Percentiles rank a stretch among this genome's conserved stretches.
Evolutionary conservation across 53 echinoderm and acorn worm genomes (phyloP).

Genomic region (Stichopus horrens): DNA sequence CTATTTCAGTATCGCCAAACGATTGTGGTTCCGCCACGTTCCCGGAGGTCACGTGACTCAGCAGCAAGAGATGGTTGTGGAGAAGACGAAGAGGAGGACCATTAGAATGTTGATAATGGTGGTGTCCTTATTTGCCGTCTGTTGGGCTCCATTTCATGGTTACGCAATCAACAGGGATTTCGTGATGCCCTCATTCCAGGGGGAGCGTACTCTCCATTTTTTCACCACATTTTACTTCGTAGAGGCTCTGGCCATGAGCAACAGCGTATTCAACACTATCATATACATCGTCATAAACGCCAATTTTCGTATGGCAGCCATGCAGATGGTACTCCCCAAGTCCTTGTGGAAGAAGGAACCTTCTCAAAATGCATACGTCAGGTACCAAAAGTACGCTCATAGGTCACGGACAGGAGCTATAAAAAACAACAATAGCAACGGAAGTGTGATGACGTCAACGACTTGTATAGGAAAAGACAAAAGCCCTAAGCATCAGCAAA

Average conservation of each 20-base stretch:
- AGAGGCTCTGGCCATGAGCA: constrained; percentile 91
- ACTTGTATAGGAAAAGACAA: constrained; percentile 40
- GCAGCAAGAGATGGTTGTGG: constrained; percentile 79
- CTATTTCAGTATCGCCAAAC: constrained; percentile 80
- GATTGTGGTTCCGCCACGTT: constrained; percentile 86
- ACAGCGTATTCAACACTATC: constrained; percentile 89
- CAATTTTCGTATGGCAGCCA: constrained; percentile 84
- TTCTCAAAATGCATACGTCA: constrained; percentile 20
- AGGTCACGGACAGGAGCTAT: constrained; percentile 20
- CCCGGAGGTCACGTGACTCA: constrained; percentile 83
- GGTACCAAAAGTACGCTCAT: constrained; percentile 23
- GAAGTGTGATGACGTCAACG: constrained; percentile 44
- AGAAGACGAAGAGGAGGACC: constrained; percentile 75
- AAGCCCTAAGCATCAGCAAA: constrained; percentile 30
- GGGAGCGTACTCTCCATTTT: constrained; percentile 48
- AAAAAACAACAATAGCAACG: constrained; percentile 28
- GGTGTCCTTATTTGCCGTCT: constrained; percentile 82
- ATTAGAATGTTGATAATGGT: constrained; percentile 93
- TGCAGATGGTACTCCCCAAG: constrained; percentile 70
- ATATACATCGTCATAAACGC: constrained; percentile 93
- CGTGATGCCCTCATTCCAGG: constrained; percentile 57
- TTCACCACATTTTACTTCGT: constrained; percentile 77
- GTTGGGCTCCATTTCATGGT: constrained; percentile 88
- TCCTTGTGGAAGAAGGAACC: constrained; percentile 48
- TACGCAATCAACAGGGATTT: constrained; percentile 81